These are phyloP conservation scores for Platyura marginata DNA, from an alignment of 1,140 invertebrate genomes.

Conservation along the genomic window DNA sequence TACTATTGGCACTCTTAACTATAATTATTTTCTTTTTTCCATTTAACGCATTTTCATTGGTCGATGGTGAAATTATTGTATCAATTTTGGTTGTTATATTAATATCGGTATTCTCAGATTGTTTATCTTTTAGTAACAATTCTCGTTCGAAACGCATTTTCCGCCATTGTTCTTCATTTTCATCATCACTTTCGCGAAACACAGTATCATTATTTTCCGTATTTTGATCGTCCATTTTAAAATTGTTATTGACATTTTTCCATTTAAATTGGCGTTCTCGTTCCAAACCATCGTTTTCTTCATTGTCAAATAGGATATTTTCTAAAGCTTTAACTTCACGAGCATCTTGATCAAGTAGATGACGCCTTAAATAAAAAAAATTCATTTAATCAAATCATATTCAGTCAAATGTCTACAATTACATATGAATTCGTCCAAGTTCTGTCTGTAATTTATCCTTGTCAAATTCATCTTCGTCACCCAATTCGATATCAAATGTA, in stretches of 20 bases:
- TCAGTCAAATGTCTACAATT: constrained; percentile 11
- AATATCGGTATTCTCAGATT: constrained; percentile 10
- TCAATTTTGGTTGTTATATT: constrained; percentile 1
- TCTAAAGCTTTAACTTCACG: constrained; percentile 50
- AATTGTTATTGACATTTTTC: constrained; percentile 44
- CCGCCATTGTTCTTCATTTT: constrained; percentile 41
- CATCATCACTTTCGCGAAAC: constrained; percentile 31
- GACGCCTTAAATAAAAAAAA: constrained; percentile 28
- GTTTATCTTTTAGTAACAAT: constrained; percentile 32
- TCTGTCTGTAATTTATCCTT: constrained; percentile 36
- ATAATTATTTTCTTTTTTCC: constrained; percentile 12
- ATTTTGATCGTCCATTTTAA: constrained; percentile 17
- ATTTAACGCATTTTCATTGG: constrained; percentile 7
- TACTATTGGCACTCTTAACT: constrained; percentile 7
- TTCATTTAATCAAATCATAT: too few species aligned
- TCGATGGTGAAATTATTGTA: constrained; percentile 6
- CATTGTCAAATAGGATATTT: constrained; percentile 64
- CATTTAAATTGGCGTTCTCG: constrained; percentile 57
- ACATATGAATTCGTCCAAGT: constrained; percentile 45
- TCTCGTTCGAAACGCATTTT: constrained; percentile 39
- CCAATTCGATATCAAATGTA: constrained; percentile 46
- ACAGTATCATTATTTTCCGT: constrained; percentile 21
- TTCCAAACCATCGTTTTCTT: constrained; percentile 51
- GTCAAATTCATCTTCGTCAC: constrained; percentile 50
- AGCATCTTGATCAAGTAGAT: constrained; percentile 58